phyloP scores from a whole-genome alignment of 2,888 invertebrate genomes.

The Carterocephalus palaemon region DNA sequence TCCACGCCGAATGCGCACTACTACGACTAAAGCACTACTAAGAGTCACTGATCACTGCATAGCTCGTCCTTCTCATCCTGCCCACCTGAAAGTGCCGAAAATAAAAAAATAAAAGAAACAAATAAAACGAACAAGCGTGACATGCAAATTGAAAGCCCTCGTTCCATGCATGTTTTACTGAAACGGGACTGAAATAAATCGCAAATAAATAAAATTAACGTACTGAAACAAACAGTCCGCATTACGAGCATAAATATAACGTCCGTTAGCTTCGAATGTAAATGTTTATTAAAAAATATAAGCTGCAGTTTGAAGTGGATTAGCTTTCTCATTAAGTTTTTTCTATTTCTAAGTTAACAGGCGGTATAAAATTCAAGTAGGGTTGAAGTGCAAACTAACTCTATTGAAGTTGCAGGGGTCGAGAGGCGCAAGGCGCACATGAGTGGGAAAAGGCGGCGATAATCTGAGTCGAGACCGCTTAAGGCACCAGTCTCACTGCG shows the following conservation, averaged over 20 bases:
- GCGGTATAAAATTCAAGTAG: slow-evolving; percentile 14
- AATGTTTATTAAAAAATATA: not conserved
- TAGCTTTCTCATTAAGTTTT: slow-evolving; percentile 5
- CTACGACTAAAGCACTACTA: slow-evolving; percentile 42
- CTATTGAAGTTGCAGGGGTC: slow-evolving; percentile 14
- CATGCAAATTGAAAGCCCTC: slow-evolving; percentile 26
- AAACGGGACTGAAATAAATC: slow-evolving; percentile 11
- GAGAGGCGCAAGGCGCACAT: slow-evolving; percentile 1
- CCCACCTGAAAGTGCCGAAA: slow-evolving; percentile 73
- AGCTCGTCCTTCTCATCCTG: slow-evolving; percentile 71
- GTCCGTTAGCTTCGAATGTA: slow-evolving; percentile 1
- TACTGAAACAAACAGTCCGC: not conserved
- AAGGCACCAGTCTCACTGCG: not conserved
- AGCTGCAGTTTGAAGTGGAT: not conserved
- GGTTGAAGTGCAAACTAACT: slow-evolving; percentile 14
- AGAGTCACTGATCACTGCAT: slow-evolving; percentile 67
- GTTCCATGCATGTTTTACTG: slow-evolving; percentile 6
- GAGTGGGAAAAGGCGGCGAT: slow-evolving; percentile 13
- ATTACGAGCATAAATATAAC: no score
- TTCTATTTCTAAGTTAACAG: slow-evolving; percentile 9
- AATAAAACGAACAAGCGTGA: slow-evolving; percentile 35
- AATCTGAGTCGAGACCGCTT: not conserved
- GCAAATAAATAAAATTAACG: slow-evolving; percentile 21
- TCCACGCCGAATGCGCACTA: slow-evolving; percentile 39
- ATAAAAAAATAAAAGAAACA: slow-evolving; percentile 58